phyloP scores from a whole-genome alignment of 2,888 invertebrate species.

The Drosophila quinaria region DNA sequence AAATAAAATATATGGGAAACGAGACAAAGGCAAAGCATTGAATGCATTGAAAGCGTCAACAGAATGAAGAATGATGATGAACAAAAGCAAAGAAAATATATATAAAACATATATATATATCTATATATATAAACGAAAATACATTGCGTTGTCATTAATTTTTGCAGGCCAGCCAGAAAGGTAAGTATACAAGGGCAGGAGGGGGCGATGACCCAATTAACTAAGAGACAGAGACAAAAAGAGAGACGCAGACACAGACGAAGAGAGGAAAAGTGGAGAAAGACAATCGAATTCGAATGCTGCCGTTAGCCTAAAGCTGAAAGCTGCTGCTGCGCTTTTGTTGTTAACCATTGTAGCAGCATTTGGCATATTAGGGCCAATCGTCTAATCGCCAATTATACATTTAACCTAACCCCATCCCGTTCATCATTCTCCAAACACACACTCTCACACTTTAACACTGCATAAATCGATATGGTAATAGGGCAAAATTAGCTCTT shows the following conservation, averaged over 20 bases:
- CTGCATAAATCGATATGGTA: slow-evolving; percentile 61
- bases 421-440: background rate
- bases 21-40: slow-evolving; percentile 64
- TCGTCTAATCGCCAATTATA: slow-evolving; percentile 81
- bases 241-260: background rate
- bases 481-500: slow-evolving; percentile 13
- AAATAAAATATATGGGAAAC: slow-evolving; percentile 23
- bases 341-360: slow-evolving; percentile 56
- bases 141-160: slow-evolving; percentile 65
- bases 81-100: slow-evolving; percentile 67
- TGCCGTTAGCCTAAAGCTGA: slow-evolving; percentile 39
- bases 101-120: slow-evolving; percentile 51
- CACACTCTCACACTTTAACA: slow-evolving; percentile 1
- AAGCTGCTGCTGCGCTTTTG: slow-evolving; percentile 56
- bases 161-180: slow-evolving; percentile 44
- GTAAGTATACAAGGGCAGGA: slow-evolving; percentile 38
- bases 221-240: slow-evolving; percentile 6
- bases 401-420: slow-evolving; percentile 54
- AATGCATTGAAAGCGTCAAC: slow-evolving; percentile 66
- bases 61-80: slow-evolving; percentile 57
- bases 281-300: slow-evolving; percentile 47
- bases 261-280: background rate
- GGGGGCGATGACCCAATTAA: slow-evolving; percentile 71
- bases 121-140: slow-evolving; percentile 55
- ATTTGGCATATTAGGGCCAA: slow-evolving; percentile 77